Evolutionary conservation across 2,888 invertebrate genomes (phyloP), one percentile per base, ranked within the genome.

Genomic region (Acanthococcus lagerstroemiae): DNA sequence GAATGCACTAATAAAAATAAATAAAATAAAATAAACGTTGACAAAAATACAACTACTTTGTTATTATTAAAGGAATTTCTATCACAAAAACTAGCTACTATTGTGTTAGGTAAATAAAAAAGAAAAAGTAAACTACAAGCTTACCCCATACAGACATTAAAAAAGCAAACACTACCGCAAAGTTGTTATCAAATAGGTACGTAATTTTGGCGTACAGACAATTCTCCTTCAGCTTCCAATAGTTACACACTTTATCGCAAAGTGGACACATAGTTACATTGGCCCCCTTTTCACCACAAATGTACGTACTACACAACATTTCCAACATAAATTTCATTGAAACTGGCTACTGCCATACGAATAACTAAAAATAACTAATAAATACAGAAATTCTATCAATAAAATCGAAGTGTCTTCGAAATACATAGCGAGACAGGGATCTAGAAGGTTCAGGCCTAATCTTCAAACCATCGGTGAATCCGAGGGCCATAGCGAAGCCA

Each of bases 161-260:
- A 46, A 80, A 74, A 6, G 81, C 78, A 70, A 79, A 81, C 72
- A 80, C 78, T 37, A 81, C 80, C 1, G 81, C 81, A 24, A 80
- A 80, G 3, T 80, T 79, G 69, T 82, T 80, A 72, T 81, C 81
- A 72, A 82, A 81, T 37, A 81, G 74, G 72, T 80, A 81, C 12
- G 79, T 75, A 9, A 81, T 73, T 69, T 74, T 75, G 21, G 78
- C 76, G 70, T 78, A 79, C 25, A 78, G 73, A 72, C 81, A 82
- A 17, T 80, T 78, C 65, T 80, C 79, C 17, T 77, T 77, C 24
- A 82, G 74, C 70, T 77, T 75, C 81, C 81, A 81, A 72, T 77
- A 80, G 21, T 75, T 73, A 22, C 76, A 96, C 78, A 85, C 73
- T 69, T 78, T 77, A 70, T 81, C 80, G 73, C 81, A 82, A 7